Conservation (phyloP, 1,140 invertebrate genomes). For the Drosophila mayri region DNA sequence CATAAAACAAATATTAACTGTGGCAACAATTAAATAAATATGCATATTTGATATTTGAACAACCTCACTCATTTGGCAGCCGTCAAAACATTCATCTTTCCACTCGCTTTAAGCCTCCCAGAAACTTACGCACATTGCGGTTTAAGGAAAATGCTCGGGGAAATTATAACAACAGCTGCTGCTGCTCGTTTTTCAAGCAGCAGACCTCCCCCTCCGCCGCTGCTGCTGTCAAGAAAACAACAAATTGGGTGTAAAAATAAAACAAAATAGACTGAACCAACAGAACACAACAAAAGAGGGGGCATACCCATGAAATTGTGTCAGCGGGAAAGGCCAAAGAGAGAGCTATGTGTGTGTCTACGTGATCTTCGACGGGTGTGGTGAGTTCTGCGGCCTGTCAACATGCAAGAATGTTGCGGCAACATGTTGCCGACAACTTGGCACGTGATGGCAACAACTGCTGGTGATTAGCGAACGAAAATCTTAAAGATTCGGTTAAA, state of each 20-base stretch:
- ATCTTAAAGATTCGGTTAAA: slow-evolving; percentile 2
- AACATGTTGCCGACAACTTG: slow-evolving; percentile 34
- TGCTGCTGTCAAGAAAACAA: slow-evolving; percentile 55
- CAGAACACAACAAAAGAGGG: slow-evolving; percentile 35
- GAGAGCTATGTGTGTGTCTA: slow-evolving; percentile 31
- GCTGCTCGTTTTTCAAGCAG: slow-evolving; percentile 62
- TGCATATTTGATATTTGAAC: slow-evolving; percentile 2
- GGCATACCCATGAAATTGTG: slow-evolving; percentile 57
- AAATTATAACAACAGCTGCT: slow-evolving; percentile 64
- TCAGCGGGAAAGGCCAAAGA: slow-evolving; percentile 68
- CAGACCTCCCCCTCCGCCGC: slow-evolving; percentile 16
- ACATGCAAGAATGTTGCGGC: slow-evolving; percentile 33
- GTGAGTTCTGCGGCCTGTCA: slow-evolving; percentile 19
- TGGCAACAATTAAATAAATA: slow-evolving; percentile 14
- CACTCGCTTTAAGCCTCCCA: background rate
- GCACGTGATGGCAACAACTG: slow-evolving; percentile 44
- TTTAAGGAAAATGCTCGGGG: slow-evolving; percentile 24
- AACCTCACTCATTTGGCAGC: slow-evolving; percentile 13
- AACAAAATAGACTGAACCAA: slow-evolving; percentile 54
- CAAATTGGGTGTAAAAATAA: slow-evolving; percentile 70
- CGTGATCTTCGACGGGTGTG: slow-evolving; percentile 38
- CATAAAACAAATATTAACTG: slow-evolving; percentile 8
- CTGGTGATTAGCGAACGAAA: slow-evolving; percentile 18
- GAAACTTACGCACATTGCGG: slow-evolving; percentile 43
- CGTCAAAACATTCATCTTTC: slow-evolving; percentile 34